Evolutionary conservation across 2,888 invertebrate genomes (phyloP), one percentile per base, ranked within the genome.

Genomic region (Odontomyia ornata): DNA sequence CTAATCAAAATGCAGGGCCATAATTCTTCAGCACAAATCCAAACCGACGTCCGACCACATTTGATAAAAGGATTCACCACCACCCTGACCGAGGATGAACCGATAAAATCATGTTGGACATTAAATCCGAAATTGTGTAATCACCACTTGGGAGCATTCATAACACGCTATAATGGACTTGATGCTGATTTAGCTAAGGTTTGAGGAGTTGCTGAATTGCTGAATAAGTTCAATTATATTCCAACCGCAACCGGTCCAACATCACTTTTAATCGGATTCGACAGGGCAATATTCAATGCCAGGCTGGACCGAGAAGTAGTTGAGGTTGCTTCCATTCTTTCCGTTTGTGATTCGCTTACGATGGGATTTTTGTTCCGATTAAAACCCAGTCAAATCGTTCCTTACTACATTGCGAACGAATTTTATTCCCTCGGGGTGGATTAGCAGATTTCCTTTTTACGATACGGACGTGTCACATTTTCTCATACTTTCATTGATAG

Each of bases 401-500:
- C 27, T 11, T 72, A 52, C 25, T 28, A 18, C 43, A 75, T 46
- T 64, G 30, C 36, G 75, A 47, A 46, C 43, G 15, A 15, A 13
- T 76, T 78, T 76, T 78, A 76, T 73, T 76, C 43, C 13, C 52
- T 73, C 30, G 71, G 76, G 18, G 76, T 76, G 78, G 78, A 76
- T 78, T 78, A 78, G 76, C 76, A 78, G 78, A 78, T 78, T 78
- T 76, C 36, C 76, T 78, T 78, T 78, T 78, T 78, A 78, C 67
- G 78, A 78, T 57, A 15, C 47, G 73, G 47, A 78, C 78, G 78
- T 78, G 78, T 78, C 76, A 76, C 78, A 78, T 78, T 78, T 78
- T 69, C 78, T 57, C 57, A 72, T 52, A 62, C 64, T 76, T 27
- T 72, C 57, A 72, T 60, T 47, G 28, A 46, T 69, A 56, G 46